Evolutionary conservation across 2,797 vertebrate species (phyloP).

Genomic region (Huso huso): DNA sequence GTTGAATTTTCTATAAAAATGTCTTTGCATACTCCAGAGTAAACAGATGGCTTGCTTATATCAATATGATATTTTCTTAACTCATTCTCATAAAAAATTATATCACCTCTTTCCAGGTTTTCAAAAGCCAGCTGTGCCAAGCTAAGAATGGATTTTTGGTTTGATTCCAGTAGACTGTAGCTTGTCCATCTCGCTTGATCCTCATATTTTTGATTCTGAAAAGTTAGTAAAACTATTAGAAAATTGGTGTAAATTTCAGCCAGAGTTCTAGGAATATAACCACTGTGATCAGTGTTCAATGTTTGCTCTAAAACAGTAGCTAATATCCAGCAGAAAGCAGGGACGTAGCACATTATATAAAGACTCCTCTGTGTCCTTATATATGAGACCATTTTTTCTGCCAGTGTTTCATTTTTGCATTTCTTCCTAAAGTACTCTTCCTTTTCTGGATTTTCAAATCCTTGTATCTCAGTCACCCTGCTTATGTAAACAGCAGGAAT

Average conservation of each 20-base stretch:
- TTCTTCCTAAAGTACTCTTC: slow-evolving; percentile 9
- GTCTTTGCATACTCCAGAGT: slow-evolving; percentile 8
- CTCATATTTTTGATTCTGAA: not conserved
- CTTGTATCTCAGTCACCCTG: slow-evolving; percentile 9
- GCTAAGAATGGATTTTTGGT: not conserved
- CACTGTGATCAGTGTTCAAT: not conserved
- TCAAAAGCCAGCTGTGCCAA: slow-evolving; percentile 8
- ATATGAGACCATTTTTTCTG: not conserved
- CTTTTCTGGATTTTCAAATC: not conserved
- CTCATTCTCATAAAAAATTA: slow-evolving; percentile 1
- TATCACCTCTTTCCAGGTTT: not conserved
- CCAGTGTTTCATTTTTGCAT: not conserved
- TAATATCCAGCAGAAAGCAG: slow-evolving; percentile 10
- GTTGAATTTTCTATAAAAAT: not conserved
- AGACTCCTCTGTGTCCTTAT: slow-evolving; percentile 2
- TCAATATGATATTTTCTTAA: not conserved
- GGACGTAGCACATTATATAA: slow-evolving; percentile 9
- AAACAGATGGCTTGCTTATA: not conserved
- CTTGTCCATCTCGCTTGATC: not conserved
- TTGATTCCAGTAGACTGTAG: not conserved
- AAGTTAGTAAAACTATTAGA: slow-evolving; percentile 5
- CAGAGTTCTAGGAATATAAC: not conserved
- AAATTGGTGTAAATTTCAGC: slow-evolving; percentile 9
- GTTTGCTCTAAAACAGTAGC: slow-evolving; percentile 5
- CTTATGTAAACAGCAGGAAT: slow-evolving; percentile 1